These are phyloP conservation scores for Mesorhabditis spiculigera DNA, from an alignment of 2,888 invertebrate genomes.

Conservation along the genomic window DNA sequence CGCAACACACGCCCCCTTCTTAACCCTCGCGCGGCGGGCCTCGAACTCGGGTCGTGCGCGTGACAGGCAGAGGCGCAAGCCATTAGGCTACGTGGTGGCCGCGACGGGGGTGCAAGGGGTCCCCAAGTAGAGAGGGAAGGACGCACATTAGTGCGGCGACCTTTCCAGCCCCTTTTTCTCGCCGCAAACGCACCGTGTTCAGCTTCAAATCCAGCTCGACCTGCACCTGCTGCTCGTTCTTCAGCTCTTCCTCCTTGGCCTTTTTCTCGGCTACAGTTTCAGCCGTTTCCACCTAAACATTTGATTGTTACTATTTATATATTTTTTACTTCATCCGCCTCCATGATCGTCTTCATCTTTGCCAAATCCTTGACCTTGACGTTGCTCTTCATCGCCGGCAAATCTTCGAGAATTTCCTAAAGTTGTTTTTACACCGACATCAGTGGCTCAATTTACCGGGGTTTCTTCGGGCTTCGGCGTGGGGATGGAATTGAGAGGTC, in stretches of 20 bases:
- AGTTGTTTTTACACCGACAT: background rate
- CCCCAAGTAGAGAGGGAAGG: too few species aligned
- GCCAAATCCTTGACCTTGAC: constrained; percentile 50
- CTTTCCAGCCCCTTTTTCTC: too few species aligned
- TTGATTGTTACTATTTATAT: background rate
- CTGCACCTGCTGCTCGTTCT: constrained; percentile 53
- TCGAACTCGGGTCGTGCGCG: too few species aligned
- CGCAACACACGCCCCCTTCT: background rate
- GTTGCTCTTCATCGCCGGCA: constrained; percentile 18
- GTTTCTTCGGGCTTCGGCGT: constrained; percentile 58
- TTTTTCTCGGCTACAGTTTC: constrained; percentile 18
- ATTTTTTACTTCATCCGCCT: constrained; percentile 41
- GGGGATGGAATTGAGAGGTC: constrained; percentile 64
- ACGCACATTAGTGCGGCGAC: too few species aligned
- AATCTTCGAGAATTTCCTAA: constrained; percentile 18
- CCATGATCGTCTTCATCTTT: constrained; percentile 57
- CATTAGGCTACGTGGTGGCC: too few species aligned
- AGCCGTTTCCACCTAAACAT: constrained; percentile 28
- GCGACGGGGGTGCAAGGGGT: too few species aligned
- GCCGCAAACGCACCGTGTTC: constrained; percentile 30
- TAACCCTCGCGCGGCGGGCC: background rate
- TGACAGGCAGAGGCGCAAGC: too few species aligned
- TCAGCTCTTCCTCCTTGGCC: constrained; percentile 31
- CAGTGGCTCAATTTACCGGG: constrained; percentile 28
- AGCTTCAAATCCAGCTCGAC: constrained; percentile 53